These are phyloP conservation scores for Tympanoctomys barrerae DNA, from an alignment of 2,797 vertebrate species.

Conservation along the genomic window DNA sequence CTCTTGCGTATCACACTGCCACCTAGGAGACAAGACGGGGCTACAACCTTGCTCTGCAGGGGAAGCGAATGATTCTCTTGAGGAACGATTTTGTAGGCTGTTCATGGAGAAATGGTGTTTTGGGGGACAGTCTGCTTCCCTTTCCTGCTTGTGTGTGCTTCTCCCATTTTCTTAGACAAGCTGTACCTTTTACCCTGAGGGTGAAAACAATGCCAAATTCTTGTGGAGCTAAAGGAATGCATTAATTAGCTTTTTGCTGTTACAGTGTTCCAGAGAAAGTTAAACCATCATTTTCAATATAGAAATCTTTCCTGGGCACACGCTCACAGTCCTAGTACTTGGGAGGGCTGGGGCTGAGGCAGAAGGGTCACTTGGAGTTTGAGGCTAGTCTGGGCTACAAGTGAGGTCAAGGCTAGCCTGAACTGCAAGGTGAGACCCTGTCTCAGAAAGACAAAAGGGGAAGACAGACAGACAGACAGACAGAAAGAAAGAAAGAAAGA, in stretches of 20 bases:
- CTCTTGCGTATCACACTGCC: conserved; percentile 80
- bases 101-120: conserved; percentile 59
- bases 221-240: conserved; percentile 79
- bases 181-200: conserved; percentile 80
- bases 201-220: conserved; percentile 77
- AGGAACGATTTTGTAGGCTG: conserved; percentile 59
- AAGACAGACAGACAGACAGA: too few relatives aligned
- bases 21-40: conserved; percentile 83
- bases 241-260: conserved; percentile 74
- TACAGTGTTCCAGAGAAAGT: conserved; percentile 70
- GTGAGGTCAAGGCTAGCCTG: too few relatives aligned
- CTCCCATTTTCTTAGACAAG: conserved; percentile 60
- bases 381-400: too few relatives aligned
- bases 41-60: conserved; percentile 57
- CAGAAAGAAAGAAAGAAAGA: too few relatives aligned
- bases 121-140: conserved; percentile 66
- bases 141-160: conserved; percentile 34
- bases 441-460: too few relatives aligned
- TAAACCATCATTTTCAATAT: conserved; percentile 78
- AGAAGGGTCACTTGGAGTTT: too few relatives aligned
- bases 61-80: conserved; percentile 12
- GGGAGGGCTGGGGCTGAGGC: too few relatives aligned
- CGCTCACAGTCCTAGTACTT: too few relatives aligned
- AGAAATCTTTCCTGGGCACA: conserved; percentile 28
- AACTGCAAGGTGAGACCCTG: too few relatives aligned